phyloP scores from a whole-genome alignment of 2,113 vertebrate genomes.

The Oenanthe oenanthe region DNA sequence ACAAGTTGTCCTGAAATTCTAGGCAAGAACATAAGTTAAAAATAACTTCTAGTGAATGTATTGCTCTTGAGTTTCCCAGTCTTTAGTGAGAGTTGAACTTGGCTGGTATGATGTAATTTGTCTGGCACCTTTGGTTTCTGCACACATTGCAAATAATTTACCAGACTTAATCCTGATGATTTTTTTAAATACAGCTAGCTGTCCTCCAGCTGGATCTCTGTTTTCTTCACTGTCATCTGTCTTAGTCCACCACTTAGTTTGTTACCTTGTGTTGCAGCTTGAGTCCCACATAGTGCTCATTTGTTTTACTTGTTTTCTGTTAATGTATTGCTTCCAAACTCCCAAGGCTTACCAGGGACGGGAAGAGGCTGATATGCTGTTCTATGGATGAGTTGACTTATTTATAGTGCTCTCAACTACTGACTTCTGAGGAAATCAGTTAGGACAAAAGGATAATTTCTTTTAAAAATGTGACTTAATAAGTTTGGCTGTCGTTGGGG shows the following conservation, averaged over 20 bases:
- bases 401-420: background rate
- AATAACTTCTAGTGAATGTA: background rate
- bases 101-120: conserved; percentile 8
- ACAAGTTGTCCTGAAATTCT: background rate
- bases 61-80: background rate
- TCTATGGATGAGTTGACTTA: background rate
- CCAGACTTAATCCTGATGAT: background rate
- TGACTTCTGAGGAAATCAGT: background rate
- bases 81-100: background rate
- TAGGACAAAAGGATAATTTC: background rate
- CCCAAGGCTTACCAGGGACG: background rate
- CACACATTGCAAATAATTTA: conserved; percentile 6
- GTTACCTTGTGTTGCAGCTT: background rate
- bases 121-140: conserved; percentile 44
- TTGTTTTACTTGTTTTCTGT: background rate
- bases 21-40: background rate
- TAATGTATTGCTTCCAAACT: background rate
- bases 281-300: background rate
- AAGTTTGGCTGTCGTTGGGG: background rate
- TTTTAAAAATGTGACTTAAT: background rate
- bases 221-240: background rate
- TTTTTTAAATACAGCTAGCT: background rate
- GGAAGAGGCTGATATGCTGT: fast-evolving
- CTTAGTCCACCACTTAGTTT: background rate
- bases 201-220: background rate